Conservation (phyloP, 2,888 invertebrate species). For the Barypeithes pellucidus region DNA sequence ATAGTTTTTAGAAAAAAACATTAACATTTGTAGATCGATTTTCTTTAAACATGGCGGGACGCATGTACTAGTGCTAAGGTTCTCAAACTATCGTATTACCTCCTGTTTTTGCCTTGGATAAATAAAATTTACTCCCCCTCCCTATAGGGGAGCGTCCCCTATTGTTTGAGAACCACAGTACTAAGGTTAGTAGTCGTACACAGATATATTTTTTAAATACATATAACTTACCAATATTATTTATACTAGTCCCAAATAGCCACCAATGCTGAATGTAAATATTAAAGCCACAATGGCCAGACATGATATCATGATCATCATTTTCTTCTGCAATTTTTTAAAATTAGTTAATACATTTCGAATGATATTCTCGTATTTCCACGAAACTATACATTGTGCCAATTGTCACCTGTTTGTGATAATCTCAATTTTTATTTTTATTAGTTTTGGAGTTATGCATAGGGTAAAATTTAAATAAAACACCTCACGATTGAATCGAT, state of each 20-base stretch:
- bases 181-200: no score
- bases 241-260: conserved; percentile 76
- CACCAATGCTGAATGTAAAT: conserved; percentile 81
- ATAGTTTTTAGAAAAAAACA: no score
- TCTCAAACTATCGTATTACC: no score
- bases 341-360: conserved; percentile 40
- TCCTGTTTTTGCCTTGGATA: no score
- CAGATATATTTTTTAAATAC: conserved; percentile 16
- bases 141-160: no score
- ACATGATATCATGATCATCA: conserved; percentile 94
- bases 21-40: no score
- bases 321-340: conserved; percentile 83
- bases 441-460: neutral
- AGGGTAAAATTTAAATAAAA: neutral
- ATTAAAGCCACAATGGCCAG: conserved; percentile 88
- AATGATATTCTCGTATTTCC: conserved; percentile 32
- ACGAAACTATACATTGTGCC: conserved; percentile 62
- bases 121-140: no score
- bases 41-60: no score
- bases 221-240: conserved; percentile 52
- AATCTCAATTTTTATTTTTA: conserved; percentile 4
- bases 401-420: conserved; percentile 59
- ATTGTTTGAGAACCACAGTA: no score
- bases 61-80: no score
- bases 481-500: no score